A percentile compares a stretch with the other conserved stretches of the same genome.
Evolutionary conservation across 2,797 vertebrate species (phyloP).

Genomic region (Enteromius radiatus): DNA sequence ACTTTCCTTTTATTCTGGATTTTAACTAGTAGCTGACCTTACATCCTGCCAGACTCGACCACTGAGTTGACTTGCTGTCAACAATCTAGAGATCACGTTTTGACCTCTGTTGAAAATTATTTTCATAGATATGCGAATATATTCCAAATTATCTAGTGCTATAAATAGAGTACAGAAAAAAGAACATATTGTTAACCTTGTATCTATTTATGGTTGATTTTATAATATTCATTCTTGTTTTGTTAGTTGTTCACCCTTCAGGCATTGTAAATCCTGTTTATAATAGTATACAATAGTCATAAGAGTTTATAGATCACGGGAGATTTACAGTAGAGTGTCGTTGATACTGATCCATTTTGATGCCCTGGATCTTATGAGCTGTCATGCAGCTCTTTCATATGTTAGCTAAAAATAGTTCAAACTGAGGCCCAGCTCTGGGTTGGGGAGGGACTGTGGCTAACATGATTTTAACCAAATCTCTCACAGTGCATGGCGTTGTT

Average conservation of each 20-base stretch:
- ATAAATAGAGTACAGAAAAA: neutral
- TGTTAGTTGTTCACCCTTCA: neutral
- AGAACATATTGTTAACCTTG: neutral
- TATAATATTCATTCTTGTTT: neutral
- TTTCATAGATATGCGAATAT: neutral
- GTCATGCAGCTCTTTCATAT: constrained; percentile 33
- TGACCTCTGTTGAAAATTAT: neutral
- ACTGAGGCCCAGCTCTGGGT: constrained; percentile 18
- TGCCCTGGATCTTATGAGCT: constrained; percentile 13
- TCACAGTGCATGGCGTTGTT: neutral
- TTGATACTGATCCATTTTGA: neutral
- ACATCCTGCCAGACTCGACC: neutral
- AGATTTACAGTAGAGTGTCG: neutral
- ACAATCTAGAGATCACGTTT: neutral
- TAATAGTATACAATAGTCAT: neutral
- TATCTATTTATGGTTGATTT: neutral
- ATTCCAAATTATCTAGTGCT: neutral
- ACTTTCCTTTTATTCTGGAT: neutral
- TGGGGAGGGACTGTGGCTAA: constrained; percentile 11
- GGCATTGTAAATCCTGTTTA: neutral
- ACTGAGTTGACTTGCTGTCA: neutral
- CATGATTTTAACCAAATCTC: neutral
- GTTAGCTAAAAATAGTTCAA: constrained; percentile 34
- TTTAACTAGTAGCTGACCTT: neutral
- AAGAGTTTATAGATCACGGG: neutral